Evolutionary conservation across 2,113 vertebrate species (phyloP).

Genomic region (Lutjanus erythropterus): DNA sequence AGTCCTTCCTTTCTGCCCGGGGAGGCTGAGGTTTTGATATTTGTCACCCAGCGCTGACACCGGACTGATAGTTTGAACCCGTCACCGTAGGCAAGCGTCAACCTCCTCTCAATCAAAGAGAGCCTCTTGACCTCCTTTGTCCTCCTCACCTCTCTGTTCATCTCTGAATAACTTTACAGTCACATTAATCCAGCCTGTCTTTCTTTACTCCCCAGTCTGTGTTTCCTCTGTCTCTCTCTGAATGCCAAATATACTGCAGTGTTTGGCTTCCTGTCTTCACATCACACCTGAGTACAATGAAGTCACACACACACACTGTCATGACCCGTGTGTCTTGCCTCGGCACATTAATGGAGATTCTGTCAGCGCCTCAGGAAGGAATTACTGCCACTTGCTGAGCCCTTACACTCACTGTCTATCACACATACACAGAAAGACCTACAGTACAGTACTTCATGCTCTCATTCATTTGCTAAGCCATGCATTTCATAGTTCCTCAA

Average conservation of each 20-base stretch:
- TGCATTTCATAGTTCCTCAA: neutral
- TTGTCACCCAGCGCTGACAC: conserved; percentile 34
- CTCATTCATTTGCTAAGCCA: neutral
- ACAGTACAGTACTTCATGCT: neutral
- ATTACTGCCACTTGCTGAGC: conserved; percentile 57
- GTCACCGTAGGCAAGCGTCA: conserved; percentile 12
- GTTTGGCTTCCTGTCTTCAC: conserved; percentile 14
- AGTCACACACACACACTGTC: conserved; percentile 19
- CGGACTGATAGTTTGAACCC: conserved; percentile 40
- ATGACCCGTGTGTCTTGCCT: conserved; percentile 16
- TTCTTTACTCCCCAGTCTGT: neutral
- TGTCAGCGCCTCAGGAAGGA: conserved; percentile 50
- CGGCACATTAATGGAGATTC: conserved; percentile 56
- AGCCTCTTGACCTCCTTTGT: conserved; percentile 37
- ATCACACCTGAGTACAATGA: conserved; percentile 19
- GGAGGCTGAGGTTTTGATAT: conserved; percentile 26
- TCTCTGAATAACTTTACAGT: conserved; percentile 9
- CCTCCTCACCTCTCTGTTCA: neutral
- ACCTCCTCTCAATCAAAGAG: conserved; percentile 23
- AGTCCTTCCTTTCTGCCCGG: conserved; percentile 19
- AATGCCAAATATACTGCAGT: neutral
- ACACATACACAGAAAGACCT: conserved; percentile 31
- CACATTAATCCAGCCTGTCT: neutral
- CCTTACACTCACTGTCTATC: conserved; percentile 40
- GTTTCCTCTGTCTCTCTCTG: neutral